These are phyloP conservation scores for Pardosa pseudoannulata DNA, from an alignment of 2,888 invertebrate species.

Conservation along the genomic window DNA sequence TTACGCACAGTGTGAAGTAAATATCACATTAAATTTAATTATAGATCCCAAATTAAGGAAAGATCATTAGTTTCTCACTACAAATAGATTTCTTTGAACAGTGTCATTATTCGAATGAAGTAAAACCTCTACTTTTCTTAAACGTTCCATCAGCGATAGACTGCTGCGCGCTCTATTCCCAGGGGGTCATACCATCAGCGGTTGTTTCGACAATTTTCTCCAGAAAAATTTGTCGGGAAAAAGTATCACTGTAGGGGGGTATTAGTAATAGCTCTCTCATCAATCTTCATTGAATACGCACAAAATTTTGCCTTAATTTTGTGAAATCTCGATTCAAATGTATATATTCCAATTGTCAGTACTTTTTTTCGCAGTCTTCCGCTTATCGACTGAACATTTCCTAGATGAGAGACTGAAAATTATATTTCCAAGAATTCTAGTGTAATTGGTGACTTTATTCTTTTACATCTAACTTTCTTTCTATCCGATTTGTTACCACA, in stretches of 20 bases:
- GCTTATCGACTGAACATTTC: background rate
- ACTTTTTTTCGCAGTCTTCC: background rate
- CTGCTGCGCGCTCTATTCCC: background rate
- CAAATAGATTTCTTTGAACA: background rate
- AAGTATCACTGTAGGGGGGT: background rate
- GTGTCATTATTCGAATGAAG: background rate
- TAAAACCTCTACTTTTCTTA: background rate
- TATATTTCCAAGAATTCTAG: background rate
- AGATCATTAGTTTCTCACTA: background rate
- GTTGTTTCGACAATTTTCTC: background rate
- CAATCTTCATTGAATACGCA: background rate
- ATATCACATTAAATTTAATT: background rate
- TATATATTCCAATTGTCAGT: background rate
- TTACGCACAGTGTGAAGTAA: background rate
- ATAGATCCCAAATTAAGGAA: background rate
- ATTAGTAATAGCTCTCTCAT: background rate
- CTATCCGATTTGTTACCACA: too few relatives aligned
- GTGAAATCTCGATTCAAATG: background rate
- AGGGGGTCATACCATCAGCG: slow-evolving; percentile 1
- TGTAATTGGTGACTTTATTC: background rate
- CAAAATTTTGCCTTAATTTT: background rate
- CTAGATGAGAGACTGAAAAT: background rate
- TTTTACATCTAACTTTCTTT: too few relatives aligned
- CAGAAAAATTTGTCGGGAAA: background rate
- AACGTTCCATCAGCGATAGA: background rate